Base-by-base conservation (phyloP, 2,113 vertebrate species). In the Sinocyclocheilus rhinocerous region DNA sequence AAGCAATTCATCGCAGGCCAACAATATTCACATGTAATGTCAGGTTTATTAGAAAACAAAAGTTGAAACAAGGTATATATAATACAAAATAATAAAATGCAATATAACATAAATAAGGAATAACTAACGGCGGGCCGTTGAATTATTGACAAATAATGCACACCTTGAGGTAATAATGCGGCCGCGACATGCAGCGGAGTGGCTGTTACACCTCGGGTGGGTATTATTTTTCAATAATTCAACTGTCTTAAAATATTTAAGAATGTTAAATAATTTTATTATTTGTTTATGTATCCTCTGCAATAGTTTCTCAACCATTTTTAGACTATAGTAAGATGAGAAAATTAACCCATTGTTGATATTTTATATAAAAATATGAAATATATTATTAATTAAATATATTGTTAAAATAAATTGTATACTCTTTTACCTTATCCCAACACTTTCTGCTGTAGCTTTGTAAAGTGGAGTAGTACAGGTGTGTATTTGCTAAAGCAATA, bases 131-230 rank as follows among this genome's bases (percentile, higher is more conserved):
- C 0, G 4, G 33, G 33, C 69, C 4, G 1, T 72, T 72, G 69
- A 72, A 72, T 72, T 72, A 22, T 72, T 72, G 69, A 72, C 9
- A 72, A 39, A 72, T 70, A 39, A 39, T 72, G 33, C 8, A 70
- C 6, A 42, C 33, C 33, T 55, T 72, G 7, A 39, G 33, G 18
- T 22, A 36, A 39, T 20, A 36, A 70, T 36, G 24, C 24, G 4
- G 61, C 24, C 61, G 0, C 12, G 5, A 29, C 63, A 15, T 67
- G 24, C 11, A 67, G 63, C n/a, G 1, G 22, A 61, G 57, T 61
- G 57, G 55, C 55, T 22, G 18, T 22, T 59, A 22, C 22, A 16
- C 63, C 63, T 67, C 13, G 6, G 13, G 63, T 69, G 26, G 18
- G 4, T 22, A 48, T 24, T 48, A 24, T 48, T 75, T 45, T 26